These are phyloP conservation scores for Notothenia rossii DNA, from an alignment of 2,113 vertebrate species.

Conservation along the genomic window DNA sequence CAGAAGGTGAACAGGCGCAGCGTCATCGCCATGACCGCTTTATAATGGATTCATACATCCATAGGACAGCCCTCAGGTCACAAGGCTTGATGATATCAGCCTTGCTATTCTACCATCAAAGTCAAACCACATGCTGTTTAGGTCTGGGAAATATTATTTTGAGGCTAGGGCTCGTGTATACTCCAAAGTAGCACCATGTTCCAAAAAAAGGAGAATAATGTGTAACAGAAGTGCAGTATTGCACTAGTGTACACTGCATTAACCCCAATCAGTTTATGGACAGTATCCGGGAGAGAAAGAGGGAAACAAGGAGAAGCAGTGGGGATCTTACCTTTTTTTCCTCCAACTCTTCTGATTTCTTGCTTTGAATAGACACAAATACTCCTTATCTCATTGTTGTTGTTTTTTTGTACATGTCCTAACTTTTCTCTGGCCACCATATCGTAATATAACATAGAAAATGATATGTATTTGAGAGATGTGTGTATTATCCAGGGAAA, in stretches of 20 bases:
- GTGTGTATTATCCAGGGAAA: too few relatives aligned
- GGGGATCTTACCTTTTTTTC: constrained; percentile 24
- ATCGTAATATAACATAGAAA: constrained; percentile 47
- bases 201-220: constrained; percentile 68
- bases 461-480: constrained; percentile 21
- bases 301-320: constrained; percentile 1
- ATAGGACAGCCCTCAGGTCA: constrained; percentile 54
- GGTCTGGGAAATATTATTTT: constrained; percentile 80
- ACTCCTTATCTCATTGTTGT: background rate
- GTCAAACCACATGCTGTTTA: constrained; percentile 69
- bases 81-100: constrained; percentile 62
- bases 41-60: constrained; percentile 55
- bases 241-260: constrained; percentile 73
- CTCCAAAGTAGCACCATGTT: constrained; percentile 58
- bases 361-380: too few relatives aligned
- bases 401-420: constrained; percentile 13
- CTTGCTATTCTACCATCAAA: constrained; percentile 50
- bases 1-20: constrained; percentile 12
- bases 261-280: constrained; percentile 79
- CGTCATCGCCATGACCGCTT: constrained; percentile 40
- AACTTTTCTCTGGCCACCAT: constrained; percentile 21
- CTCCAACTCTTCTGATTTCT: constrained; percentile 23
- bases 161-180: constrained; percentile 56
- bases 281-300: constrained; percentile 38
- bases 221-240: constrained; percentile 76